Base-by-base conservation (phyloP, 2,113 vertebrate genomes). In the Erythrocercus mccallii region DNA sequence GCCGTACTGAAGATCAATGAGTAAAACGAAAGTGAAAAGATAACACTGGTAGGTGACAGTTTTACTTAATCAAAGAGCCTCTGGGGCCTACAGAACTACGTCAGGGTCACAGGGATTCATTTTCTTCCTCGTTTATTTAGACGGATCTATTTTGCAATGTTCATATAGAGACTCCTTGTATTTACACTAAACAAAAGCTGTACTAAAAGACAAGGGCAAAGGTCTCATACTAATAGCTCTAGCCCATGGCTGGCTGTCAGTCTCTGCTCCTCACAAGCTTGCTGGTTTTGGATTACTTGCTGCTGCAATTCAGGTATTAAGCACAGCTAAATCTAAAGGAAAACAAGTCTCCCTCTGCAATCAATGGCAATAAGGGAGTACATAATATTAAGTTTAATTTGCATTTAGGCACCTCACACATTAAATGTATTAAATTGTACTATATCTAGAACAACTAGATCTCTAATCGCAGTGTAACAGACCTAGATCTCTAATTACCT, bases 51-150 rank as follows among this genome's bases (percentile, higher is more conserved):
- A 94, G 81, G 89, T 95, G 83, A 79, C 80, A 91, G 86, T 94
- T 92, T 85, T 86, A 94, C 81, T 91, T 87, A 70, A 91, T 89
- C 89, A 94, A 92, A 84, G 57, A 82, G 53, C 42, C 81, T 91
- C 93, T 61, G 50, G 61, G 58, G 37, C 65, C 60, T 79, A 48
- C 12, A 64, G 47, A 86, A 79, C n/a, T 84, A 17, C 0, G 0
- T 45, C 57, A 95, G 91, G 83, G 70, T 92, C 84, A 85, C 0
- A 0, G 31, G 45, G 48, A 94, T 81, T 92, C 94, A 84, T 71
- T 92, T 92, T 88, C 57, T 76, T 79, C 48, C 69, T 72, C 3
- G 0, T 56, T 65, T 91, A 68, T 79, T 84, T 64, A 82, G 70
- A 81, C 44, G 57, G 60, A 78, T 72, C 53, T 87, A n/a, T 23